Evolutionary conservation across 2,797 vertebrate species (phyloP), one percentile per base, ranked within the genome.

Genomic region (Labeo calbasu): DNA sequence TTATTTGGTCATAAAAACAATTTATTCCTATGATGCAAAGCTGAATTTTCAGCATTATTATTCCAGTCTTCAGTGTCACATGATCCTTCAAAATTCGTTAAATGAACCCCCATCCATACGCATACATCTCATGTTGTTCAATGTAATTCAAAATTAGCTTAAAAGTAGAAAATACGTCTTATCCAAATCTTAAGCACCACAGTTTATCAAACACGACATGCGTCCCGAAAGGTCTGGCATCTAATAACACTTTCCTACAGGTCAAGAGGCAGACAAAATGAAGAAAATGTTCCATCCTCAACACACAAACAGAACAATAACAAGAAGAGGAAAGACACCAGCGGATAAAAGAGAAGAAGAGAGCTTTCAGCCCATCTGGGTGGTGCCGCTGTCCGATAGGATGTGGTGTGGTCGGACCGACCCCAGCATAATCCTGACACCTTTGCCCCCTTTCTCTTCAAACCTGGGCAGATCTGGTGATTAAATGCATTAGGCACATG

Each of bases 381-480:
- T 15, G 40, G 32, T 25, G 43, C 15, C 70, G 48, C n/a, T 4
- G 40, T 63, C 59, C 28, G 57, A 75, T 8, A 81, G 23, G 63
- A 78, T 81, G 61, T 6, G 8, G n/a, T 43, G 36, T n/a, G 53
- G 71, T 51, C 5, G 14, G 59, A 17, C 28, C 17, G 21, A 73
- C 21, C 36, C n/a, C 19, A n/a, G 48, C 23, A 43, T 28, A 83
- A 77, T 73, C 51, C 79, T 28, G 46, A 70, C 68, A 79, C 79
- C 76, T 70, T 78, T 75, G 63, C 48, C 43, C 70, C 36, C 48
- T 19, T 63, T 48, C 21, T 28, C 68, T 69, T 28, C 40, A 68
- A 71, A 61, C 72, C 57, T 53, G 68, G 63, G 68, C 43, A 65
- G 50, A 46, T 59, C 53, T 86, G 84, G 77, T 85, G 77, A 83